Conservation (phyloP, 2,888 invertebrate genomes). For the Dasypogon diadema region DNA sequence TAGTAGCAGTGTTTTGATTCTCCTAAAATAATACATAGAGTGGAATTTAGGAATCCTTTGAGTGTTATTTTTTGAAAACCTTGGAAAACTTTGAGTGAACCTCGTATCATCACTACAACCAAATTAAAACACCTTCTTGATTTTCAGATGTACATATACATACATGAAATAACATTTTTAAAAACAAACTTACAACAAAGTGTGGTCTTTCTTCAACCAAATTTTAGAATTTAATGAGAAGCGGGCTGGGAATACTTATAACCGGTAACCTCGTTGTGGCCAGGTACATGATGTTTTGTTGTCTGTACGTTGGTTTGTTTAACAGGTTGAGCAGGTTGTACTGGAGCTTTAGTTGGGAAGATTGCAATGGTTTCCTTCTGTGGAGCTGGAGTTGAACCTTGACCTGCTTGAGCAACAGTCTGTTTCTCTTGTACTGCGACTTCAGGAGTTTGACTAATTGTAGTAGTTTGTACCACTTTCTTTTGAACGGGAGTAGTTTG, state of each 20-base stretch:
- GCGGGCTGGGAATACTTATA: not conserved
- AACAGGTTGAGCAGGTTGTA: not conserved
- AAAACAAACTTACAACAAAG: not conserved
- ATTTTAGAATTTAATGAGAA: not conserved
- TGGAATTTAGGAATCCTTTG: too few relatives aligned
- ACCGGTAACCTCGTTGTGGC: not conserved
- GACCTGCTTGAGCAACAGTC: not conserved
- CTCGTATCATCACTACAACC: too few relatives aligned
- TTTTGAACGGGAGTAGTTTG: constrained; percentile 18
- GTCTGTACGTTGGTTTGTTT: too few relatives aligned
- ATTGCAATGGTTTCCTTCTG: constrained; percentile 1
- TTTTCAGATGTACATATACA: too few relatives aligned
- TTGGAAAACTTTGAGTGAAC: too few relatives aligned
- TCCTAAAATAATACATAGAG: too few relatives aligned
- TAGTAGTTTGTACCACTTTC: not conserved
- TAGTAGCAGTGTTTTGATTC: too few relatives aligned
- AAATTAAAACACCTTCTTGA: too few relatives aligned
- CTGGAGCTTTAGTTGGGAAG: constrained; percentile 1
- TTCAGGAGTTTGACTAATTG: not conserved
- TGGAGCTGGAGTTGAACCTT: not conserved
- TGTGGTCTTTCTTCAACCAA: too few relatives aligned
- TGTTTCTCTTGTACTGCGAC: constrained; percentile 1
- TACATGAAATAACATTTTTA: not conserved
- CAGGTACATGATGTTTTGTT: not conserved
- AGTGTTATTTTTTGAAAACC: too few relatives aligned